Base-by-base conservation (phyloP, 2,888 invertebrate species). In the Rotaria socialis region DNA sequence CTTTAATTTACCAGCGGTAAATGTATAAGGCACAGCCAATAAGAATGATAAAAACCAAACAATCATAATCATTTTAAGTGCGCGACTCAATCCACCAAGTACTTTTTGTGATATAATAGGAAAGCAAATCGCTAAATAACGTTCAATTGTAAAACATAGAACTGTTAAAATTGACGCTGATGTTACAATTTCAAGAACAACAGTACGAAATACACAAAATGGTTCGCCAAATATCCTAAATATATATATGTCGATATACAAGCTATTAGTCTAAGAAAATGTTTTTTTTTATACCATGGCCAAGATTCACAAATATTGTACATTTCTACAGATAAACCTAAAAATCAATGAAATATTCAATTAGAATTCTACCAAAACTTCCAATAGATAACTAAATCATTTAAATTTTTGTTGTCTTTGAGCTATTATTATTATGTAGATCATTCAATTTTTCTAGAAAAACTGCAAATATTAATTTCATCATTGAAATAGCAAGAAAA, bases 131-230 rank as follows among this genome's bases (percentile, higher is more conserved):
- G 96, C 96, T 88, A 96, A 92, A 92, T 96, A 92, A 80, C 96
- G 93, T 92, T 96, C 96, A 91, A 95, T 94, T 0, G 96, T 96
- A 92, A 96, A 96, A 8, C 95, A 95, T 84, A 96, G 95, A 89
- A 96, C 96, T 41, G 96, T 96, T 89, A 96, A 92, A 85, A 96
- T 95, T 1, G 96, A 96, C 1, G 95, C 95, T 91, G 96, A 96
- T 0, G 95, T 94, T 0, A 95, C 95, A 91, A 91, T 90, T 89
- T 92, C 92, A 5, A 91, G 91, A 43, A 92, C 89, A 86, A 92
- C 90, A 10, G 91, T 90, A 86, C 92, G 91, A 87, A 92, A 88
- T 87, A 90, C 90, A 89, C 92, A 92, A 87, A 91, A 90, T 35
- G 90, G 88, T 86, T 89, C 89, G 4, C 92, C 92, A 86, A 92